Percentiles rank a stretch among this genome's conserved stretches.
Evolutionary conservation across 2,797 vertebrate genomes (phyloP).

Genomic region (Halcyon smyrnensis): DNA sequence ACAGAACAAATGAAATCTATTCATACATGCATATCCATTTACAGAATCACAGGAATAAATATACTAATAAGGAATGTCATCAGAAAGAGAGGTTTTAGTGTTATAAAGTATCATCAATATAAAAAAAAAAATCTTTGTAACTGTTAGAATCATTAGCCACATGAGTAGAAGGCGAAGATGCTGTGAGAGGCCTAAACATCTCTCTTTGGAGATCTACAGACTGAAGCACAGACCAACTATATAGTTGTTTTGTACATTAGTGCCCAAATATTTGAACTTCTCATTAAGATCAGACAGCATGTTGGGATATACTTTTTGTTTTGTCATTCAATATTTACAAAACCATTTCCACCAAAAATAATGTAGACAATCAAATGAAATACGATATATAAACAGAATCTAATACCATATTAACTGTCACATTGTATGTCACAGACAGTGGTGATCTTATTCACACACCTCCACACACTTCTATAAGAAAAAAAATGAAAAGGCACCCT

Average conservation of each 20-base stretch:
- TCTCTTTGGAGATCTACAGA: not conserved
- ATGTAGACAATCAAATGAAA: not conserved
- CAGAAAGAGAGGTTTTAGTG: not conserved
- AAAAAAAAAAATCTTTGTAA: not conserved
- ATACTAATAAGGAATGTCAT: not conserved
- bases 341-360: not conserved
- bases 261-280: not conserved
- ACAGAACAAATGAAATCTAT: not conserved
- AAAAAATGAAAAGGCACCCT: not conserved
- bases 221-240: not conserved
- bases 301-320: not conserved
- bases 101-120: not conserved
- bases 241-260: not conserved
- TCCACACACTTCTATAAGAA: not conserved
- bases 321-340: not conserved
- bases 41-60: not conserved
- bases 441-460: not conserved
- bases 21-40: not conserved
- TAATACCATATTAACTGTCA: not conserved
- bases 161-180: not conserved
- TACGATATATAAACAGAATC: not conserved
- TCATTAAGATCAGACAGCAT: not conserved
- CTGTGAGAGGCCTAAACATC: not conserved
- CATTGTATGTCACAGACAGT: not conserved
- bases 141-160: not conserved